These are phyloP conservation scores for Neocrepidodera transversa DNA, from an alignment of 2,888 invertebrate species.

Conservation along the genomic window DNA sequence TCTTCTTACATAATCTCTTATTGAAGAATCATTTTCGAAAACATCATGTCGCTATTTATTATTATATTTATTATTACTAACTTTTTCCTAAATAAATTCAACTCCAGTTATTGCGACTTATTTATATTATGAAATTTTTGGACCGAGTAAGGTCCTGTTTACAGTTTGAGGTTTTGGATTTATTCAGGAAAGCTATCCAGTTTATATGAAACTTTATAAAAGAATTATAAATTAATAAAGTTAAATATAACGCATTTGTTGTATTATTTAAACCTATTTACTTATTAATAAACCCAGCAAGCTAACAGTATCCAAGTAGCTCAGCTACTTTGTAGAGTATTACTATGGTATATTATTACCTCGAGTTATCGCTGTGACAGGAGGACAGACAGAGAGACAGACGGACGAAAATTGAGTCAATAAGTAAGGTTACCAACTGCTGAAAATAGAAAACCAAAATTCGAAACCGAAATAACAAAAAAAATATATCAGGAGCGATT, in stretches of 20 bases:
- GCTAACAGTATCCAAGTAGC: no score
- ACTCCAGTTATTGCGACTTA: slow-evolving; percentile 48
- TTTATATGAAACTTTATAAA: slow-evolving; percentile 63
- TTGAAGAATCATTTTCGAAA: slow-evolving; percentile 48
- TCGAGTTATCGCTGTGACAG: no score
- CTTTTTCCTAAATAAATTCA: slow-evolving; percentile 56
- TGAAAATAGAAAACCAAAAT: no score
- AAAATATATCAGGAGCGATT: no score
- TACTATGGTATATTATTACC: no score
- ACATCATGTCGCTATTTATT: slow-evolving; percentile 54
- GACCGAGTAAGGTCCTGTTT: slow-evolving; percentile 42
- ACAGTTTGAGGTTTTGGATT: slow-evolving; percentile 54
- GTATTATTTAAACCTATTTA: neutral
- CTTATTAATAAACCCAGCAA: no score
- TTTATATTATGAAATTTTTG: slow-evolving; percentile 45
- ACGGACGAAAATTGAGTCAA: no score
- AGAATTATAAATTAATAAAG: slow-evolving; percentile 63
- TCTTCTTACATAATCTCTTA: slow-evolving; percentile 40
- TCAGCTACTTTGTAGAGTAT: no score
- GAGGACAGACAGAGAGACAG: no score
- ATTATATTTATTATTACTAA: slow-evolving; percentile 47
- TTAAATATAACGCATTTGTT: slow-evolving; percentile 59
- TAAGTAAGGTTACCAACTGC: no score
- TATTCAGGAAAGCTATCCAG: slow-evolving; percentile 58
- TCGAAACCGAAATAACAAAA: no score